Evolutionary conservation across 2,888 invertebrate genomes (phyloP).

Genomic region (Ephialtes manifestator): DNA sequence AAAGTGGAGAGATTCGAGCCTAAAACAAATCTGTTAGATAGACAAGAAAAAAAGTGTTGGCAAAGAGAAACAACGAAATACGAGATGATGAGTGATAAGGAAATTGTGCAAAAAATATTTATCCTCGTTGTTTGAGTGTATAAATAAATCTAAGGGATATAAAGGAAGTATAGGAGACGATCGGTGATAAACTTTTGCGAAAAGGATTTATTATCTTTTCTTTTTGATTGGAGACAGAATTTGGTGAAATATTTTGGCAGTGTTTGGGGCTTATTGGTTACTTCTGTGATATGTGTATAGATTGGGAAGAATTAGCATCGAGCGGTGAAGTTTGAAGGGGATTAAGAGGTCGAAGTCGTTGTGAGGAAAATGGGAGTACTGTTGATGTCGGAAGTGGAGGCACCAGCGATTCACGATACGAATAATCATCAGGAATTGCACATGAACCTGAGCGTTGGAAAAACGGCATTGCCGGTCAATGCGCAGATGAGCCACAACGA

Average conservation of each 20-base stretch:
- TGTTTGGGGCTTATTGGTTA: not conserved
- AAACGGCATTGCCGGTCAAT: slow-evolving; percentile 63
- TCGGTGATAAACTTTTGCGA: not conserved
- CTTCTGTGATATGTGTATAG: slow-evolving; percentile 15
- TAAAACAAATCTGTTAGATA: not conserved
- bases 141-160: not conserved
- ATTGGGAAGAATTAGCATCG: not conserved
- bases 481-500: slow-evolving; percentile 69
- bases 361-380: slow-evolving; percentile 83
- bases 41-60: not conserved
- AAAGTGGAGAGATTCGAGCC: not conserved
- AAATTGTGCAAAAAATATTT: not conserved
- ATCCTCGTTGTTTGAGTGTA: not conserved
- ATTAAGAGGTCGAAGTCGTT: not conserved
- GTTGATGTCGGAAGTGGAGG: slow-evolving; percentile 80
- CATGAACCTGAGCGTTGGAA: slow-evolving; percentile 75
- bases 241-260: not conserved
- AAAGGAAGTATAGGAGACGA: not conserved
- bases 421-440: slow-evolving; percentile 65
- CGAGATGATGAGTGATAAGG: not conserved
- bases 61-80: not conserved
- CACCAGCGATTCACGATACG: slow-evolving; percentile 73
- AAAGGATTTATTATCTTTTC: not conserved
- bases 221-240: not conserved
- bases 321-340: not conserved